Evolutionary conservation across 2,113 vertebrate genomes (phyloP).

Genomic region (Urocynchramus pylzowi): DNA sequence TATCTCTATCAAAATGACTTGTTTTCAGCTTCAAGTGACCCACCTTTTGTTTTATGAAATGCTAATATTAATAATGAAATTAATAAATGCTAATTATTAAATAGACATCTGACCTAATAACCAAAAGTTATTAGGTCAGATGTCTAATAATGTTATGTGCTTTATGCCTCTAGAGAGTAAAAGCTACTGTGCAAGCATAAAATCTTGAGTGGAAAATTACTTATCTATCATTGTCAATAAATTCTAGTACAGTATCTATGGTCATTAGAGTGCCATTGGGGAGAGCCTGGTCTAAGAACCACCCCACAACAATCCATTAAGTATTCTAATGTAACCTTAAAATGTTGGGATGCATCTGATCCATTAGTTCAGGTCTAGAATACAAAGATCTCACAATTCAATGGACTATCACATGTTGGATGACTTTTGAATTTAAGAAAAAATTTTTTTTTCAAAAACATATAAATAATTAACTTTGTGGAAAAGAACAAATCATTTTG

Average conservation of each 20-base stretch:
- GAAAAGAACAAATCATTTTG: background rate
- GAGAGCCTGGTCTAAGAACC: background rate
- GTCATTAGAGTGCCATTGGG: background rate
- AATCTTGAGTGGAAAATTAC: background rate
- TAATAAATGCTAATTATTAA: background rate
- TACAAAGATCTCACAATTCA: background rate
- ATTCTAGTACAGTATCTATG: background rate
- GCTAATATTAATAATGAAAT: background rate
- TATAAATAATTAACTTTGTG: background rate
- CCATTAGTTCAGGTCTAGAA: background rate
- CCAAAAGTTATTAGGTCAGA: background rate
- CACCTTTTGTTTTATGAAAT: background rate
- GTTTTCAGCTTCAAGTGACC: background rate
- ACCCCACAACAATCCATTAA: background rate
- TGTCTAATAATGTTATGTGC: background rate
- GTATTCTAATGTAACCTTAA: background rate
- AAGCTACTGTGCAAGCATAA: background rate
- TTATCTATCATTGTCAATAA: slow-evolving; percentile 2
- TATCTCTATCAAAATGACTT: background rate
- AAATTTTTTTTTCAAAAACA: background rate
- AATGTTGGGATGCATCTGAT: background rate
- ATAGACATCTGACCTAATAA: background rate
- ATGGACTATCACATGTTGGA: background rate
- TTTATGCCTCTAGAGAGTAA: slow-evolving; percentile 6
- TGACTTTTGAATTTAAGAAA: background rate